A percentile compares a stretch with the other conserved stretches of the same genome.
Conservation (phyloP, 2,888 invertebrate genomes). For the Euplagia quadripunctaria region DNA sequence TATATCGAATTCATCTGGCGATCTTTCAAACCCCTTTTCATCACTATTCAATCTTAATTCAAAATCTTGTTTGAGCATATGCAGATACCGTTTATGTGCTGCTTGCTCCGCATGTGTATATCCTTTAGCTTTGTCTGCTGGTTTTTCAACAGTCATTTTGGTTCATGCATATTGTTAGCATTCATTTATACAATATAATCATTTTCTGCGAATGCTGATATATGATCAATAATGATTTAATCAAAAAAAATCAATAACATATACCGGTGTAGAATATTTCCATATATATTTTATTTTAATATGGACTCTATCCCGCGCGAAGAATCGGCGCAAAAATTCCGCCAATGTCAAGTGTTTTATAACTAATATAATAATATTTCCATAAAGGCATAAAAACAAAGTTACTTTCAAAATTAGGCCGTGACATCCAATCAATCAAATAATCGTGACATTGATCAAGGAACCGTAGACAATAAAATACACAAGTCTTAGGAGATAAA, state of each 20-base stretch:
- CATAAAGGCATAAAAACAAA: not conserved
- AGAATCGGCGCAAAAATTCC: no score
- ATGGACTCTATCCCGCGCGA: no score
- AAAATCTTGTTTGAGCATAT: slow-evolving; percentile 71
- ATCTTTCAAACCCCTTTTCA: slow-evolving; percentile 50
- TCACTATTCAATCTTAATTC: slow-evolving; percentile 48
- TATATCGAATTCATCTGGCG: slow-evolving; percentile 89
- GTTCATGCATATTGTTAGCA: slow-evolving; percentile 7
- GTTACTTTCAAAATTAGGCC: not conserved
- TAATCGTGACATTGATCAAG: not conserved
- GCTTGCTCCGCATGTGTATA: slow-evolving; percentile 63
- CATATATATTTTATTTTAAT: no score
- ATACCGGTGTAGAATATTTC: not conserved
- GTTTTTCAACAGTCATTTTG: slow-evolving; percentile 59
- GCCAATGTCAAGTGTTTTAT: no score
- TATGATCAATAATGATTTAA: not conserved
- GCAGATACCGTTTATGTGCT: slow-evolving; percentile 66
- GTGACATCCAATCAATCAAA: not conserved
- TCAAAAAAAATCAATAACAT: not conserved
- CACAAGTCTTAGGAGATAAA: no score
- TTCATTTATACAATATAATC: not conserved
- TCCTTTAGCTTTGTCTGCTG: slow-evolving; percentile 41
- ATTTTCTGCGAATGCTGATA: not conserved
- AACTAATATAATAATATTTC: no score
- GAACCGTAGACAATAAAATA: not conserved